These are phyloP conservation scores for Acheta domesticus DNA, from an alignment of 2,888 invertebrate genomes.

Conservation along the genomic window DNA sequence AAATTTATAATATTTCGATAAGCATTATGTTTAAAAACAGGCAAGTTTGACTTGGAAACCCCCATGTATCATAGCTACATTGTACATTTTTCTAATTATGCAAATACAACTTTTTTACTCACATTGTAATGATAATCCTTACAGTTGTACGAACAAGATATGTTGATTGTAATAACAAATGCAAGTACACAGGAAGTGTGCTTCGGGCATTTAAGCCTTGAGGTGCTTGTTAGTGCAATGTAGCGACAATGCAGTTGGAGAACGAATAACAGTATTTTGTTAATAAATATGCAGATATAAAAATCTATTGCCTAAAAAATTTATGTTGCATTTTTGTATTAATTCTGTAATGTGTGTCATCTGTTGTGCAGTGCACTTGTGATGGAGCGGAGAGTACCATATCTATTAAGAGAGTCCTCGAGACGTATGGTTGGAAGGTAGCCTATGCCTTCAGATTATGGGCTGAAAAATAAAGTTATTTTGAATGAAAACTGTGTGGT, in stretches of 20 bases:
- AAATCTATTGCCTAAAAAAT: conserved; percentile 27
- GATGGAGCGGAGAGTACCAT: conserved; percentile 24
- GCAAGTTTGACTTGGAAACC: not conserved
- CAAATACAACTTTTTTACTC: conserved; percentile 29
- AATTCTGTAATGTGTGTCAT: conserved; percentile 24
- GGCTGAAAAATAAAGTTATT: conserved; percentile 36
- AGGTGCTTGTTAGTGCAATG: conserved; percentile 18
- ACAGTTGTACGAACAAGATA: not conserved
- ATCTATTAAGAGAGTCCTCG: conserved; percentile 22
- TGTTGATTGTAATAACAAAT: conserved; percentile 20
- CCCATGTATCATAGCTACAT: conserved; percentile 29
- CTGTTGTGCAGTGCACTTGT: conserved; percentile 34
- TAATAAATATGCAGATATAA: conserved; percentile 27
- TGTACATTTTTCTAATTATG: conserved; percentile 33
- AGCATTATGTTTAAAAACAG: not conserved
- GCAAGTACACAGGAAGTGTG: not conserved
- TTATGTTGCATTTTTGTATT: conserved; percentile 30
- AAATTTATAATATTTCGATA: no score
- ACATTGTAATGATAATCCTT: conserved; percentile 23
- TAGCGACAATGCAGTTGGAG: not conserved
- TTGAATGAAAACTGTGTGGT: conserved; percentile 29
- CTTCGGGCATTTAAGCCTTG: not conserved
- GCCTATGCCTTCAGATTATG: conserved; percentile 30
- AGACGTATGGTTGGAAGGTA: conserved; percentile 31
- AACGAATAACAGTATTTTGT: conserved; percentile 30